Conservation (phyloP, 2,113 vertebrate genomes). For the Helogale parvula region DNA sequence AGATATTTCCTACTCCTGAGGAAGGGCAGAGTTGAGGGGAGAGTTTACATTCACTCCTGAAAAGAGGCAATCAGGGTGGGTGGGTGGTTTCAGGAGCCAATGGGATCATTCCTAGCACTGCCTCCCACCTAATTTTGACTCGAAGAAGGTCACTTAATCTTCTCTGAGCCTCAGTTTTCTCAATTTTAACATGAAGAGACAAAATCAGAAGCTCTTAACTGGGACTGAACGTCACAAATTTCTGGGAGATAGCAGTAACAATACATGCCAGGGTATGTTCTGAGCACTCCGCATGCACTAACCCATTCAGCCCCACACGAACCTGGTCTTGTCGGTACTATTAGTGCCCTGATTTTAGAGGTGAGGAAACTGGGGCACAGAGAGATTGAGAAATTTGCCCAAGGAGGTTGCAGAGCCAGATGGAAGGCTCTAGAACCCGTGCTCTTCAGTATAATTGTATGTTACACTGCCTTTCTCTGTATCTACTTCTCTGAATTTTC, state of each 20-base stretch:
- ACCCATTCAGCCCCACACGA: not conserved
- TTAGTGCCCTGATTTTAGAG: not conserved
- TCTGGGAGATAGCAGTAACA: not conserved
- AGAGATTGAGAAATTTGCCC: not conserved
- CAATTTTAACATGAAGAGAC: not conserved
- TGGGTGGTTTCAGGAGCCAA: not conserved
- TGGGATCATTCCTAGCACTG: not conserved
- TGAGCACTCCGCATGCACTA: not conserved
- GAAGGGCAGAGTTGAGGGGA: not conserved
- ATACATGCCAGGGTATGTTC: not conserved
- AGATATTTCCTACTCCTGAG: not conserved
- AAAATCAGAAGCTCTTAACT: slow-evolving; percentile 1
- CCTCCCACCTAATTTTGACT: not conserved
- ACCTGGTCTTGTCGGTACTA: not conserved
- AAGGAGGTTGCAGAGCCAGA: not conserved
- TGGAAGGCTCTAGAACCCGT: not conserved
- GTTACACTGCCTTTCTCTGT: not conserved
- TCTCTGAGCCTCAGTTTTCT: not conserved
- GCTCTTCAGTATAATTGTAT: not conserved
- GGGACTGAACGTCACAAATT: not conserved
- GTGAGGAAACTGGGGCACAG: not conserved
- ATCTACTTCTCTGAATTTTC: not conserved
- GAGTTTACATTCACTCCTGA: not conserved
- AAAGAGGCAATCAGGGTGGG: slow-evolving; percentile 5
- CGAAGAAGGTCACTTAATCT: not conserved